Evolutionary conservation across 2,797 vertebrate species (phyloP).

Genomic region (Moxostoma hubbsi): DNA sequence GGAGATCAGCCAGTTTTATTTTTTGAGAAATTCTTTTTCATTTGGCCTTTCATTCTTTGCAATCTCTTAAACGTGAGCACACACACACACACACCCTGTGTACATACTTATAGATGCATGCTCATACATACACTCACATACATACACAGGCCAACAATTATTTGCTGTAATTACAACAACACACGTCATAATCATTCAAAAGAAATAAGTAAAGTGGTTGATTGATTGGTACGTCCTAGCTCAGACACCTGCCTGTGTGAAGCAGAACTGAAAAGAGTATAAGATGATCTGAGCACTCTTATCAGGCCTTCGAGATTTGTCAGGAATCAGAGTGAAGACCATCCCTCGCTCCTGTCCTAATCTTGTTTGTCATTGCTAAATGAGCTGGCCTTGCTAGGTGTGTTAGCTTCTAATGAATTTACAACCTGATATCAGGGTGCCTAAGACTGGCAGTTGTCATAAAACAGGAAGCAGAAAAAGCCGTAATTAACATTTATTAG

Average conservation of each 20-base stretch:
- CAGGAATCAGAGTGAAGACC: constrained; percentile 49
- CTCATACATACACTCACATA: background rate
- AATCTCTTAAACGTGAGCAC: background rate
- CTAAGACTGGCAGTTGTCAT: constrained; percentile 86
- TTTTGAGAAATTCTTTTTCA: background rate
- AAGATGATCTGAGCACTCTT: constrained; percentile 7
- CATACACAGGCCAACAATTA: too few species aligned
- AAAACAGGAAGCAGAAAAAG: constrained; percentile 68
- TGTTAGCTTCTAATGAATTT: constrained; percentile 98
- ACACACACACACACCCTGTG: too few species aligned
- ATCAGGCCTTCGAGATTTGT: constrained; percentile 13
- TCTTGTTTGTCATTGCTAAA: constrained; percentile 96
- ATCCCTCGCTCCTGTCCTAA: constrained; percentile 74
- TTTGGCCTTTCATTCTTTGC: background rate
- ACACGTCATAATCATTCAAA: too few species aligned
- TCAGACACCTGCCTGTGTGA: background rate
- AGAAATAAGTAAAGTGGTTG: too few species aligned
- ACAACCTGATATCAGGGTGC: constrained; percentile 84
- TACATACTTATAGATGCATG: too few species aligned
- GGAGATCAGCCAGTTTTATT: constrained; percentile 12
- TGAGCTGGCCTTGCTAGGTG: constrained; percentile 92
- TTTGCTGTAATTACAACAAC: too few species aligned
- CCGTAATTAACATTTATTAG: constrained; percentile 89
- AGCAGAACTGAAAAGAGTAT: constrained; percentile 5
- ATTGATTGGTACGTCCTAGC: background rate